A percentile compares a stretch with the other conserved stretches of the same genome.
Conservation (phyloP, 2,888 invertebrate species). For the Meta bourneti region DNA sequence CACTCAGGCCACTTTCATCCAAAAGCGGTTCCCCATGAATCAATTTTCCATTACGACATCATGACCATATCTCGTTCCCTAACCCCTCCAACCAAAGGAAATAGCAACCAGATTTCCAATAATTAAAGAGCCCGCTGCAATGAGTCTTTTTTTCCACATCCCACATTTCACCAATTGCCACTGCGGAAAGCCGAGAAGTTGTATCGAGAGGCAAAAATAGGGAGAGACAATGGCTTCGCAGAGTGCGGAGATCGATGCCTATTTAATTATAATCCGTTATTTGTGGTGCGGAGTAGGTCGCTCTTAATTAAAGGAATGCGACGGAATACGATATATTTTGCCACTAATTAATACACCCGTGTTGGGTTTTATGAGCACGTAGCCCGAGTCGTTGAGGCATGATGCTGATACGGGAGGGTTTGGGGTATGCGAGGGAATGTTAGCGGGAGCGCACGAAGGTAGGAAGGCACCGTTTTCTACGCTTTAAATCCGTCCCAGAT, state of each 20-base stretch:
- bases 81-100: too few relatives aligned
- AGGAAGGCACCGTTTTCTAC: too few relatives aligned
- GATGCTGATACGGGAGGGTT: too few relatives aligned
- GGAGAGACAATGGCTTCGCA: neutral
- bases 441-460: too few relatives aligned
- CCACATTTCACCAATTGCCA: slow-evolving; percentile 2
- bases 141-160: neutral
- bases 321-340: slow-evolving; percentile 20
- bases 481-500: too few relatives aligned
- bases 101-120: slow-evolving; percentile 16
- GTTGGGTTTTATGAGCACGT: slow-evolving; percentile 1
- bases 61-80: slow-evolving; percentile 16
- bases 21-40: neutral
- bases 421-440: too few relatives aligned
- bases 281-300: slow-evolving; percentile 14
- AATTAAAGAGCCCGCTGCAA: slow-evolving; percentile 17
- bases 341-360: slow-evolving; percentile 54
- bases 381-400: too few relatives aligned
- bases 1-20: neutral
- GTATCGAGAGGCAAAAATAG: neutral
- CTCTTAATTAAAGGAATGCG: slow-evolving; percentile 61
- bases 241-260: slow-evolving; percentile 42
- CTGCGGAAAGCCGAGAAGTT: neutral
- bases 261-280: slow-evolving; percentile 68
- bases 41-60: slow-evolving; percentile 45